Base-by-base conservation (phyloP, 2,797 vertebrate species). In the Rachycentron canadum region DNA sequence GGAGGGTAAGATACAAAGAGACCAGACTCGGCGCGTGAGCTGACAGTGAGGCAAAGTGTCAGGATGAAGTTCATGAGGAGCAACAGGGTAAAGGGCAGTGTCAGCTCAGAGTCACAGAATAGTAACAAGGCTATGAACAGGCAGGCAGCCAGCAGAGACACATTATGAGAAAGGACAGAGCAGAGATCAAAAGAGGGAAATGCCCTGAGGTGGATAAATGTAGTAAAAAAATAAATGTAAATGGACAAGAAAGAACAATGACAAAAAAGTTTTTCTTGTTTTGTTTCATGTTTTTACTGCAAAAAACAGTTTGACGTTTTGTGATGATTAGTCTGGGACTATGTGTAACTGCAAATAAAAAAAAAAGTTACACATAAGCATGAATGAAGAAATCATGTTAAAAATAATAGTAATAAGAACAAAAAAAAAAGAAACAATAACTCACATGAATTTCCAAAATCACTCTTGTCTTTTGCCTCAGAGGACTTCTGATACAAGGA, bases 381-480 rank as follows among this genome's bases (percentile, higher is more conserved):
- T 52, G 21, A 78, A 77, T 64, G 55, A 3, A 89, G 60, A 93
- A 62, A 86, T 72, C 68, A 88, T 90, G 12, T 89, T 86, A 84
- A 86, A 83, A 91, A 91, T 85, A 90, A 89, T 4, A 68, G 49
- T 2, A 57, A 77, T 53, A n/a, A 75, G 23, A 85, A 90, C 81
- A 82, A 92, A 93, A 92, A 89, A 88, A 87, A 91, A 93, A 92
- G 7, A 95, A 90, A 92, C 86, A 90, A 94, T 66, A 95, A 99
- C 98, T 99, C 98, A 99, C 98, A 99, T 97, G 97, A 94, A 96
- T 96, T 97, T 96, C 96, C 98, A 95, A 97, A 97, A 97, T 97
- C 96, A 97, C 94, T 96, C 95, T 95, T 95, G 92, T 95, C 96
- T 97, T 97, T 97, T 93, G 96, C 96, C 94, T 98, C 98, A 92